Evolutionary conservation across 2,797 vertebrate genomes (phyloP).

Genomic region (Poecilia gillii): DNA sequence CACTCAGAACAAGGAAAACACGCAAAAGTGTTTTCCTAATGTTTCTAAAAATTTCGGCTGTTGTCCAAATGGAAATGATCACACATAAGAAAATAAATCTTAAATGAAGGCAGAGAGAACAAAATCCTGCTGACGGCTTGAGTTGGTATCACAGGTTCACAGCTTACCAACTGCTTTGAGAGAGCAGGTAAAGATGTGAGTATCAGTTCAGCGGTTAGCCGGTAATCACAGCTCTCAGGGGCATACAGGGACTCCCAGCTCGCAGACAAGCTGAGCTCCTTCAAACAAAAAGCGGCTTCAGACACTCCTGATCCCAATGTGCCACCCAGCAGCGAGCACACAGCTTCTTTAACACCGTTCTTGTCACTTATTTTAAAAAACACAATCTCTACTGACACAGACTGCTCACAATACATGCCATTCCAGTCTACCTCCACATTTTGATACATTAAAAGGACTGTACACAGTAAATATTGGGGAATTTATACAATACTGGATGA

Average conservation of each 20-base stretch:
- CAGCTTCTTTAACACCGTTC: background rate
- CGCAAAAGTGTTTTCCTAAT: too few species aligned
- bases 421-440: background rate
- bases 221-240: conserved; percentile 32
- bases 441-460: background rate
- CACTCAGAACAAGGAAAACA: too few species aligned
- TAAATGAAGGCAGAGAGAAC: too few species aligned
- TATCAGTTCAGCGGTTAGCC: conserved; percentile 13
- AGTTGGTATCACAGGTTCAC: background rate
- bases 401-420: background rate
- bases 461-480: background rate
- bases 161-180: background rate
- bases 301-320: conserved; percentile 4
- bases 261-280: conserved; percentile 40
- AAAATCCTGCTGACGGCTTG: background rate
- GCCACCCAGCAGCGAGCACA: background rate
- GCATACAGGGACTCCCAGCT: conserved; percentile 28
- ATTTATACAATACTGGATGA: background rate
- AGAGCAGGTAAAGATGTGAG: background rate
- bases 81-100: too few species aligned
- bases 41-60: too few species aligned
- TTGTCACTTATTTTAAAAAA: background rate
- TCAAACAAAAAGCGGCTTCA: conserved; percentile 12
- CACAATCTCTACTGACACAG: background rate
- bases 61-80: too few species aligned